phyloP scores from a whole-genome alignment of 2,797 vertebrate genomes.

The Sebastolobus altivelis region DNA sequence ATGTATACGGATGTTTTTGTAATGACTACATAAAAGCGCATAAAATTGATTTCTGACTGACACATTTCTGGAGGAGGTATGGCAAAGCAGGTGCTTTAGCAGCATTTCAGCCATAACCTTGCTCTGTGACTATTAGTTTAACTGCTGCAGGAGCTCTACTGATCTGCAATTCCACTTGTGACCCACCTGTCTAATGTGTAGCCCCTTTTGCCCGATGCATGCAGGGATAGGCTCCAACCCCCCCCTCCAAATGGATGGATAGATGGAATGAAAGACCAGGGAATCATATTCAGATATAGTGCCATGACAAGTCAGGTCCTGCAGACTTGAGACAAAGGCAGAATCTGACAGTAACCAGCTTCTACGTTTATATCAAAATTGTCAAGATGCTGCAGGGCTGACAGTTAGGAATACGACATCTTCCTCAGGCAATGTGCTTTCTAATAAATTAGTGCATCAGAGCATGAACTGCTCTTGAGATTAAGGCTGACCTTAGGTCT shows the following conservation, averaged over 20 bases:
- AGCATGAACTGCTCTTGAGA: conserved; percentile 32
- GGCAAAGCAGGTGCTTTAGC: conserved; percentile 10
- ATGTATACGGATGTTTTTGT: conserved; percentile 16
- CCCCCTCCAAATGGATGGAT: not conserved
- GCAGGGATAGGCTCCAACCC: not conserved
- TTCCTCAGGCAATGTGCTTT: conserved; percentile 31
- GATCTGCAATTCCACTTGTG: conserved; percentile 1
- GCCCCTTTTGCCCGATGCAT: not conserved
- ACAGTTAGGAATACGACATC: conserved; percentile 29
- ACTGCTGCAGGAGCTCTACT: conserved; percentile 1
- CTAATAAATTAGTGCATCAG: conserved; percentile 37
- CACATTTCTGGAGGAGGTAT: conserved; percentile 9
- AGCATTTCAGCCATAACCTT: conserved; percentile 7
- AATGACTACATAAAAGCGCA: conserved; percentile 10
- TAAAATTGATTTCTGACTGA: not conserved
- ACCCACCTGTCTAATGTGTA: not conserved
- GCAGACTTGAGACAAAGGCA: conserved; percentile 25
- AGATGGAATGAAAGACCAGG: not conserved
- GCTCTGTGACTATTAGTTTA: not conserved
- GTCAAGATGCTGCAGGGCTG: conserved; percentile 28
- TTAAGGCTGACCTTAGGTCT: conserved; percentile 41
- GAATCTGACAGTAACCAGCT: conserved; percentile 45
- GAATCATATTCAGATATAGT: conserved; percentile 10
- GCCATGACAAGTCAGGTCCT: conserved; percentile 12
- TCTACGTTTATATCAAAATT: conserved; percentile 40